These are phyloP conservation scores for Conus betulinus DNA, from an alignment of 1,140 invertebrate genomes.

Conservation along the genomic window DNA sequence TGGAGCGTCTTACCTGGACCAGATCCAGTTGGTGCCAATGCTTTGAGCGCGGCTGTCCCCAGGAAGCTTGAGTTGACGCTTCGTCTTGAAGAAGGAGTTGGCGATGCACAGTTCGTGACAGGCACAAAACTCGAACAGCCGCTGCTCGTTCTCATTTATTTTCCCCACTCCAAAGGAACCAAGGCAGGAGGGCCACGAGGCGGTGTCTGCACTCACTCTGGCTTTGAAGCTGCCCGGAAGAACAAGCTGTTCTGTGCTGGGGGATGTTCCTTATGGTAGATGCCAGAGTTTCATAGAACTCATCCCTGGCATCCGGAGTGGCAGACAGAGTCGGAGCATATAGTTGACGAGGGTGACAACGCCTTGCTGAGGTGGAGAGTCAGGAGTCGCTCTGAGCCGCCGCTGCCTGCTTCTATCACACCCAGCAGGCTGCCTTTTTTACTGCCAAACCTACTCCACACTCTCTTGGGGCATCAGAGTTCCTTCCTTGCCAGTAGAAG, in stretches of 20 bases:
- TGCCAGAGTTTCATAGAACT: slow-evolving; percentile 41
- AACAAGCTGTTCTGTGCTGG: no score
- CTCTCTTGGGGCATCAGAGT: no score
- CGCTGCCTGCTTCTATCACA: slow-evolving; percentile 16
- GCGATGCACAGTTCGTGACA: no score
- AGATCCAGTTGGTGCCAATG: slow-evolving; percentile 53
- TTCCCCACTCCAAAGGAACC: no score
- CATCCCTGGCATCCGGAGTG: slow-evolving; percentile 39
- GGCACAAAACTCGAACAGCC: no score
- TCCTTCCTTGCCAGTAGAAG: no score
- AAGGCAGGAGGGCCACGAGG: no score
- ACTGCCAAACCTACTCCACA: slow-evolving; percentile 33
- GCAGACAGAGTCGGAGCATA: slow-evolving; percentile 39
- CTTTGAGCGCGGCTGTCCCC: slow-evolving; percentile 37
- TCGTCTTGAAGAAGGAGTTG: no score
- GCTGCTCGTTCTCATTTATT: slow-evolving; percentile 52
- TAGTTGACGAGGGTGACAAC: slow-evolving; percentile 38
- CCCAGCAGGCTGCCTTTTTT: slow-evolving; percentile 14
- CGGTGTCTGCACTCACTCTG: no score
- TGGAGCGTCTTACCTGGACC: slow-evolving; percentile 30
- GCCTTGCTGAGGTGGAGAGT: slow-evolving; percentile 36
- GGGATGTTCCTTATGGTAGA: background rate
- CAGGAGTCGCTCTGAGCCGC: slow-evolving; percentile 40
- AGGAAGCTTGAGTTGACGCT: no score
- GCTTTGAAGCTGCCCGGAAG: no score